Evolutionary conservation across 2,113 vertebrate species (phyloP).

Genomic region (Hyaena hyaena): DNA sequence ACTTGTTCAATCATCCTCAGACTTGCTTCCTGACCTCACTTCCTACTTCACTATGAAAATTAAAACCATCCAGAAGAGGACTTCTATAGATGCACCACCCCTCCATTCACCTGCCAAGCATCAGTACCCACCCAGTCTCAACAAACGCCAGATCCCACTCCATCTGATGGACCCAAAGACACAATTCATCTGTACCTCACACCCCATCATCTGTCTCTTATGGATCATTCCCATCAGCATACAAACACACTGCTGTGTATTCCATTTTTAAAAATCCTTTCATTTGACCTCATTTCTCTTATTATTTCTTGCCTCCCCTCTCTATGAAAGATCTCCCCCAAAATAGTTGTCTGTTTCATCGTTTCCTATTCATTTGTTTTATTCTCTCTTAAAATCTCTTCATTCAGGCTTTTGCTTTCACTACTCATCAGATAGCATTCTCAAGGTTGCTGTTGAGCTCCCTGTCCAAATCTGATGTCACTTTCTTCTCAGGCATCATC

Average conservation of each 20-base stretch:
- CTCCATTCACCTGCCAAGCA: too few relatives aligned
- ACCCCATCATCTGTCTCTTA: background rate
- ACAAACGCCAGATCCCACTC: accelerated
- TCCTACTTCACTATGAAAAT: background rate
- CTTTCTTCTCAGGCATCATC: background rate
- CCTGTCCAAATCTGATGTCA: background rate
- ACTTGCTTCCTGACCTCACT: background rate
- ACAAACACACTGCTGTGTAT: background rate
- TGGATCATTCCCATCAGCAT: background rate
- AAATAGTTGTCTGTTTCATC: background rate
- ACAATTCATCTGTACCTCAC: accelerated
- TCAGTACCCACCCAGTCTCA: accelerated
- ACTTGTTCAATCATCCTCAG: background rate
- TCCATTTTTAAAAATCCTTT: background rate
- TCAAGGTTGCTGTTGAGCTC: background rate
- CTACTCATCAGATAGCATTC: background rate
- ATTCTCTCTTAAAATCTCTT: background rate
- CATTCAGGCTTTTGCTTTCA: background rate
- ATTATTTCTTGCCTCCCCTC: background rate
- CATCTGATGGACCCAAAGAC: too few relatives aligned
- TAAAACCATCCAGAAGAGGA: background rate
- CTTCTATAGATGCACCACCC: accelerated
- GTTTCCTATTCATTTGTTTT: background rate
- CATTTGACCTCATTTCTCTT: background rate
- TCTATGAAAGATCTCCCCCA: background rate